These are phyloP conservation scores for Petrocephalus zakoni DNA, from an alignment of 2,113 vertebrate species.

Conservation along the genomic window DNA sequence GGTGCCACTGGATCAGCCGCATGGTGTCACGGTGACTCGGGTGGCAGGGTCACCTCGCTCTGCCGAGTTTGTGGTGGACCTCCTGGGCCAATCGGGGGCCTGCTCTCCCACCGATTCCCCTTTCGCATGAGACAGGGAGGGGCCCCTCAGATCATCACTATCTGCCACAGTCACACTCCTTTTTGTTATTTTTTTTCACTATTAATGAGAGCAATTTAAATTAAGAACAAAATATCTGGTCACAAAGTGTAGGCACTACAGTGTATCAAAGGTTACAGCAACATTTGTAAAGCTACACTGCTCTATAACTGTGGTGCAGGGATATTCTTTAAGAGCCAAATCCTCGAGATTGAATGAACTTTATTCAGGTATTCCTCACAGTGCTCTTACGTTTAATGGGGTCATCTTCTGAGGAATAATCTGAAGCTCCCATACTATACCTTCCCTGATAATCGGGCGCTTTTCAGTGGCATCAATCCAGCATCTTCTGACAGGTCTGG, in stretches of 20 bases:
- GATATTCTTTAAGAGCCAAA: slow-evolving; percentile 18
- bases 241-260: neutral
- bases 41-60: neutral
- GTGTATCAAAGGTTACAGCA: neutral
- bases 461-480: neutral
- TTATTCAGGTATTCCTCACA: slow-evolving; percentile 14
- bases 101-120: neutral
- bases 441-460: slow-evolving; percentile 3
- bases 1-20: neutral
- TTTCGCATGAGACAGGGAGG: neutral
- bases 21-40: neutral
- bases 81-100: neutral
- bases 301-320: neutral
- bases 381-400: slow-evolving; percentile 19
- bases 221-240: neutral
- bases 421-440: neutral
- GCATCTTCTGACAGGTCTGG: neutral
- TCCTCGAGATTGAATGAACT: slow-evolving; percentile 15
- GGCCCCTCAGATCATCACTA: neutral
- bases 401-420: slow-evolving; percentile 10
- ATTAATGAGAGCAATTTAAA: neutral
- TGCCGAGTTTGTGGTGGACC: neutral
- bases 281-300: neutral
- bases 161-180: neutral
- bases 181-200: no score